These are phyloP conservation scores for Furcifer pardalis DNA, from an alignment of 2,797 vertebrate species.

Conservation along the genomic window DNA sequence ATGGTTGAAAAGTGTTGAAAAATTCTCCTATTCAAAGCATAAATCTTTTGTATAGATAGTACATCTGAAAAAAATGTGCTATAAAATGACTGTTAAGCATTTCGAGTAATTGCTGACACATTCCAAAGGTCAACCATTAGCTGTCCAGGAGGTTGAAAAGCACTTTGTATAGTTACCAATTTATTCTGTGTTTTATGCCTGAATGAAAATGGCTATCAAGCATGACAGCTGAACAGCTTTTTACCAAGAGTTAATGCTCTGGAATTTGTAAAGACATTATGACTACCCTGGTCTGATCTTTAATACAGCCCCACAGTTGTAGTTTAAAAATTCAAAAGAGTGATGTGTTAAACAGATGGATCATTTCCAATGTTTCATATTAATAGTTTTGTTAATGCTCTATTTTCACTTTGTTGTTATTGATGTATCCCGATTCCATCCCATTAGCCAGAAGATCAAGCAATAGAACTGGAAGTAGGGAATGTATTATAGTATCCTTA, in stretches of 20 bases:
- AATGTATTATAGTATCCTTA: neutral
- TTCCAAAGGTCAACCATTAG: constrained; percentile 49
- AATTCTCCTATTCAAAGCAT: neutral
- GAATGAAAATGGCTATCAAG: constrained; percentile 44
- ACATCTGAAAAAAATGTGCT: neutral
- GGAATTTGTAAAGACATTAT: constrained; percentile 43
- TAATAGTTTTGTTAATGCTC: neutral
- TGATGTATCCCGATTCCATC: constrained; percentile 7
- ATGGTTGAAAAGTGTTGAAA: constrained; percentile 45
- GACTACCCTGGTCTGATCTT: constrained; percentile 43
- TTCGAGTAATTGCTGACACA: constrained; percentile 26
- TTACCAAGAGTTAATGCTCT: constrained; percentile 39
- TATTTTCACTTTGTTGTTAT: neutral
- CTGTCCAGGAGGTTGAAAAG: constrained; percentile 26
- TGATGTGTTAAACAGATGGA: neutral
- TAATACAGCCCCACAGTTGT: constrained; percentile 46
- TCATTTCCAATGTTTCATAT: neutral
- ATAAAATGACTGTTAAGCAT: constrained; percentile 41
- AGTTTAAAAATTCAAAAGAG: neutral
- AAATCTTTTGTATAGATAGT: constrained; percentile 41
- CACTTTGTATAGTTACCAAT: neutral
- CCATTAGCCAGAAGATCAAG: neutral
- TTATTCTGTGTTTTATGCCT: constrained; percentile 53
- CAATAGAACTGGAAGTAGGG: constrained; percentile 4
- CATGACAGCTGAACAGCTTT: constrained; percentile 42